phyloP scores from a whole-genome alignment of 2,888 invertebrate species.

The Leptinotarsa peninsularis region DNA sequence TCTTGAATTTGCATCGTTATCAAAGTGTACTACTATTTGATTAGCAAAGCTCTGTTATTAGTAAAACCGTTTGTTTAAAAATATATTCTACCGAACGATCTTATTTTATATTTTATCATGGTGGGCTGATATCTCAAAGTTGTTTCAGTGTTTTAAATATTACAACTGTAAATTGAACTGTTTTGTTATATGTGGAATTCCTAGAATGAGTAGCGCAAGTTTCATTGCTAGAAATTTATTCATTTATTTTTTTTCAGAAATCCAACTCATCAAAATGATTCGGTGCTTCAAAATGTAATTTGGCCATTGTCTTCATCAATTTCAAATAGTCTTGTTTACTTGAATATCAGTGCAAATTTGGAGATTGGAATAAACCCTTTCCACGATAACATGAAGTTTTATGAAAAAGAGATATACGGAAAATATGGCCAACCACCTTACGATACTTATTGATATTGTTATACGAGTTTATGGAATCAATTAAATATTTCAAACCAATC shows the following conservation, averaged over 20 bases:
- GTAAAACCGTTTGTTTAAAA: no score
- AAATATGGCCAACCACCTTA: conserved; percentile 47
- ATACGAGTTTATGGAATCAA: neutral
- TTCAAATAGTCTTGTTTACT: conserved; percentile 25
- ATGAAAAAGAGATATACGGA: conserved; percentile 42
- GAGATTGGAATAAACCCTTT: conserved; percentile 40
- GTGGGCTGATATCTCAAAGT: no score
- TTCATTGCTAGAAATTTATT: no score
- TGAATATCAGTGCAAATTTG: conserved; percentile 34
- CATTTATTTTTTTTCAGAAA: conserved; percentile 28
- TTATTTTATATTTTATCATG: no score
- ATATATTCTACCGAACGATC: no score
- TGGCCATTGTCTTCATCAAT: conserved; percentile 34
- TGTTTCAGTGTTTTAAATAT: no score
- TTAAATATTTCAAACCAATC: neutral
- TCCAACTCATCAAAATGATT: conserved; percentile 44
- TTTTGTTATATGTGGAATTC: no score
- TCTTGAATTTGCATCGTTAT: no score
- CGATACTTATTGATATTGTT: conserved; percentile 42
- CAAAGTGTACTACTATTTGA: no score
- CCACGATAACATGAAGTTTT: conserved; percentile 47
- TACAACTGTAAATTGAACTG: no score
- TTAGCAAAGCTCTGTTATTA: no score
- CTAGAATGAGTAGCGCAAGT: no score
- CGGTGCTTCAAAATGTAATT: conserved; percentile 37